phyloP scores from a whole-genome alignment of 2,888 invertebrate species.

The Thymelicus sylvestris region DNA sequence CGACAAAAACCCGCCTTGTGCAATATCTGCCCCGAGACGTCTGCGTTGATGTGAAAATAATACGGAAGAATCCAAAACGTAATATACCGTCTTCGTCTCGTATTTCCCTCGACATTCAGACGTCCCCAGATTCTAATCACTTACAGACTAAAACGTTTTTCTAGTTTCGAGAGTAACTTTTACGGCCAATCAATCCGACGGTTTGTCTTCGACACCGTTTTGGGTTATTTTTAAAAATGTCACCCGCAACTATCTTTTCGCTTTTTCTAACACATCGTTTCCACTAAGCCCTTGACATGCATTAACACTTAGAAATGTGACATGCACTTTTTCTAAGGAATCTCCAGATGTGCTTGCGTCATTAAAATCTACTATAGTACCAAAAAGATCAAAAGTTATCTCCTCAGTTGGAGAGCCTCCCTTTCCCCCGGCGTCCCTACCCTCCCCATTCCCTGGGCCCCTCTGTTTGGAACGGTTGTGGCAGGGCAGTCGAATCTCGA shows the following conservation, averaged over 20 bases:
- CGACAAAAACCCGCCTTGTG: constrained; percentile 79
- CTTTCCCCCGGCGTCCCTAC: constrained; percentile 61
- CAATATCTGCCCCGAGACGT: constrained; percentile 73
- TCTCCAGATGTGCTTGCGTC: constrained; percentile 81
- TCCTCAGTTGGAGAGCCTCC: constrained; percentile 71
- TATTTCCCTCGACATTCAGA: constrained; percentile 54
- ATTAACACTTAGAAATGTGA: constrained; percentile 75
- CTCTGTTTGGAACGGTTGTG: constrained; percentile 48
- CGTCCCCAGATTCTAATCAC: constrained; percentile 52
- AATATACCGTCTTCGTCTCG: constrained; percentile 53
- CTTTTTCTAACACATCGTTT: constrained; percentile 79
- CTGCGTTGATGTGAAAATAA: constrained; percentile 75
- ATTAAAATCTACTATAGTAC: constrained; percentile 81
- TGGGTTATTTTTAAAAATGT: constrained; percentile 76
- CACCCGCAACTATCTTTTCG: constrained; percentile 73
- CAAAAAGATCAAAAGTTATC: constrained; percentile 85
- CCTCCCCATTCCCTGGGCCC: constrained; percentile 60
- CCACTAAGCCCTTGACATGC: constrained; percentile 79
- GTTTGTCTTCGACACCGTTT: constrained; percentile 55
- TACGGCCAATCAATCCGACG: constrained; percentile 56
- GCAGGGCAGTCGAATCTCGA: constrained; percentile 68
- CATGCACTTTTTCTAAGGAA: constrained; percentile 76
- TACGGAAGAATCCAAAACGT: constrained; percentile 64
- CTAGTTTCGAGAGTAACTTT: constrained; percentile 50
- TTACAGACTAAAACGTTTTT: constrained; percentile 52